A percentile compares a stretch with the other conserved stretches of the same genome.
phyloP scores from a whole-genome alignment of 2,113 vertebrate genomes.

The Holacanthus passer region DNA sequence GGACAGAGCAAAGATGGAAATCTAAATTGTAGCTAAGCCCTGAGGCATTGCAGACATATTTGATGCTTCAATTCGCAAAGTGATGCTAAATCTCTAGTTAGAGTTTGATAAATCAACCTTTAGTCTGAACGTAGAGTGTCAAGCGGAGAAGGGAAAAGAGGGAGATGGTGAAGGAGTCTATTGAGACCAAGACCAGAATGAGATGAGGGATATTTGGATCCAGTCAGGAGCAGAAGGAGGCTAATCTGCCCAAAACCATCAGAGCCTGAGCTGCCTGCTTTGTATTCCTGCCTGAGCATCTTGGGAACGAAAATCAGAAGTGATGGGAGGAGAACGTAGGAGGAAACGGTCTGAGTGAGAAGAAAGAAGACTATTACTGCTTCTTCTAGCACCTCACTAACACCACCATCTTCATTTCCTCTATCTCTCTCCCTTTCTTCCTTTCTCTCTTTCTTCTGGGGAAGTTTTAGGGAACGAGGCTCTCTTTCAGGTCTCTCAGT shows the following conservation, averaged over 20 bases:
- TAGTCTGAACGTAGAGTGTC: conserved; percentile 37
- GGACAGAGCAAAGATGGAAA: conserved; percentile 48
- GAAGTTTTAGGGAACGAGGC: conserved; percentile 15
- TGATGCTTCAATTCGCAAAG: conserved; percentile 60
- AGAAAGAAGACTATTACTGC: conserved; percentile 57
- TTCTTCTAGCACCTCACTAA: conserved; percentile 44
- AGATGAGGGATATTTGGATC: conserved; percentile 67
- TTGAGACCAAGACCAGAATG: conserved; percentile 55
- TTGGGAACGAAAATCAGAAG: conserved; percentile 71
- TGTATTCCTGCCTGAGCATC: conserved; percentile 72
- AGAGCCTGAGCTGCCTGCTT: conserved; percentile 68
- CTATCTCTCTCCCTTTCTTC: background rate
- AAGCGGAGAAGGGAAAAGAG: background rate
- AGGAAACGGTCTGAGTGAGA: conserved; percentile 60
- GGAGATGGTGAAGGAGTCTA: conserved; percentile 42
- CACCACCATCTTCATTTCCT: conserved; percentile 44
- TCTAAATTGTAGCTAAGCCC: conserved; percentile 39
- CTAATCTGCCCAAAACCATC: conserved; percentile 72
- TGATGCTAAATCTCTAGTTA: conserved; percentile 59
- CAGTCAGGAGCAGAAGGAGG: conserved; percentile 64
- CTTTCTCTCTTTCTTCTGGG: conserved; percentile 24
- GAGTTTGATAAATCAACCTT: conserved; percentile 70
- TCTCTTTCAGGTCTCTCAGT: conserved; percentile 19
- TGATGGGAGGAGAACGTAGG: conserved; percentile 66
- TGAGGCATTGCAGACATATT: conserved; percentile 34